Conservation (phyloP, 2,888 invertebrate genomes). For the Epirrhoe alternata region DNA sequence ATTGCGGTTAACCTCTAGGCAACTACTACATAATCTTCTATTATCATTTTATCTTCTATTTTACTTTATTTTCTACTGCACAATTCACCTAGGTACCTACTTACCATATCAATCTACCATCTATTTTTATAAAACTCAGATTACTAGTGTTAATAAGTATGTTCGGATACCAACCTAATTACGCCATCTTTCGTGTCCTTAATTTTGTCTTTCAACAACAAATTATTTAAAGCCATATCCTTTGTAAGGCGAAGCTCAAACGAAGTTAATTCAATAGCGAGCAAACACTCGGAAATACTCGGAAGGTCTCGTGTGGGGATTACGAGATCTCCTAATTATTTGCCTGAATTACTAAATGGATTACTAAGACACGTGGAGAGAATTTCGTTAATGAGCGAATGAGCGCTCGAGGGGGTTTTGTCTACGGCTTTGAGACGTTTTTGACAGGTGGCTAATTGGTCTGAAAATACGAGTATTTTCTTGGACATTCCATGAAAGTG, state of each 20-base stretch:
- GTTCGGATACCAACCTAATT: neutral
- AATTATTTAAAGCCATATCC: slow-evolving; percentile 19
- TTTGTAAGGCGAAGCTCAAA: slow-evolving; percentile 32
- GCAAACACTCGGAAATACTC: slow-evolving; percentile 14
- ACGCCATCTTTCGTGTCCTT: neutral
- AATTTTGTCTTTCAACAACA: neutral
- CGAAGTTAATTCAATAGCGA: slow-evolving; percentile 29
- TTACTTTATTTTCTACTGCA: too few species aligned
- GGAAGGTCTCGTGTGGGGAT: slow-evolving; percentile 26
- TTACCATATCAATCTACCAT: too few species aligned
- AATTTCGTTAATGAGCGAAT: slow-evolving; percentile 29
- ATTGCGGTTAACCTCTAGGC: too few species aligned
- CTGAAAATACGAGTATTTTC: too few species aligned
- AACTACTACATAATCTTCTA: too few species aligned
- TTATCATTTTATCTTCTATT: too few species aligned
- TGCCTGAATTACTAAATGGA: slow-evolving; percentile 40
- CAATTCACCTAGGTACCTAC: too few species aligned
- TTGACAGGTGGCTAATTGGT: neutral
- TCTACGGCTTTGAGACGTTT: slow-evolving; percentile 3
- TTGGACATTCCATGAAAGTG: too few species aligned
- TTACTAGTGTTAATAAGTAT: neutral
- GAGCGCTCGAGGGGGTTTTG: slow-evolving; percentile 17
- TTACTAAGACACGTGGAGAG: slow-evolving; percentile 37
- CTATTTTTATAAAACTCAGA: neutral
- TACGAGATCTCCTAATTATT: slow-evolving; percentile 40